Conservation (phyloP, 2,888 invertebrate genomes). For the Ectobius pallidus region DNA sequence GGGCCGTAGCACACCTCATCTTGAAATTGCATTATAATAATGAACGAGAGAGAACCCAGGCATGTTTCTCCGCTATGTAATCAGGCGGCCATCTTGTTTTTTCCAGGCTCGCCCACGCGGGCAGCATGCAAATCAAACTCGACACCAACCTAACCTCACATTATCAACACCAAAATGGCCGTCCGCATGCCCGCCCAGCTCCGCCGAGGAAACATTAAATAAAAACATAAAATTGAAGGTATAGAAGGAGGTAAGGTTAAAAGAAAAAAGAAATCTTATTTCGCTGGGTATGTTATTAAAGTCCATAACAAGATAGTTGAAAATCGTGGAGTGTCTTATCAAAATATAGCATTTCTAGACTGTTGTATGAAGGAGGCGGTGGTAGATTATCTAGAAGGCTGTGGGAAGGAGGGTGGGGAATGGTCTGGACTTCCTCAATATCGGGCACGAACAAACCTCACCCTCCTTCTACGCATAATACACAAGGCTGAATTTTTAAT, state of each 20-base stretch:
- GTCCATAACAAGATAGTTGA: conserved; percentile 21
- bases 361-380: background rate
- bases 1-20: too few species aligned
- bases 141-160: conserved; percentile 21
- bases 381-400: background rate
- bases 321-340: conserved; percentile 15
- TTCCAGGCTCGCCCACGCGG: conserved; percentile 21
- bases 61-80: background rate
- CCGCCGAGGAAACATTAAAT: background rate
- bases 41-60: too few species aligned
- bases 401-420: background rate
- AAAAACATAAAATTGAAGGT: conserved; percentile 6
- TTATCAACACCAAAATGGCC: conserved; percentile 24
- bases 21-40: too few species aligned
- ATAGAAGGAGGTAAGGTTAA: background rate
- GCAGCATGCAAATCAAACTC: conserved; percentile 25
- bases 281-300: conserved; percentile 16
- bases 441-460: background rate
- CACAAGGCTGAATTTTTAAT: background rate
- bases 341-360: background rate
- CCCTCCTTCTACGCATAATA: background rate
- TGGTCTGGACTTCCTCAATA: conserved; percentile 6
- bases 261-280: conserved; percentile 1
- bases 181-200: background rate
- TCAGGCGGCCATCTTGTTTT: conserved; percentile 18